Percentiles rank a stretch among this genome's conserved stretches.
These are phyloP conservation scores for Lasioglossum baleicum DNA, from an alignment of 1,140 invertebrate genomes.

Conservation along the genomic window DNA sequence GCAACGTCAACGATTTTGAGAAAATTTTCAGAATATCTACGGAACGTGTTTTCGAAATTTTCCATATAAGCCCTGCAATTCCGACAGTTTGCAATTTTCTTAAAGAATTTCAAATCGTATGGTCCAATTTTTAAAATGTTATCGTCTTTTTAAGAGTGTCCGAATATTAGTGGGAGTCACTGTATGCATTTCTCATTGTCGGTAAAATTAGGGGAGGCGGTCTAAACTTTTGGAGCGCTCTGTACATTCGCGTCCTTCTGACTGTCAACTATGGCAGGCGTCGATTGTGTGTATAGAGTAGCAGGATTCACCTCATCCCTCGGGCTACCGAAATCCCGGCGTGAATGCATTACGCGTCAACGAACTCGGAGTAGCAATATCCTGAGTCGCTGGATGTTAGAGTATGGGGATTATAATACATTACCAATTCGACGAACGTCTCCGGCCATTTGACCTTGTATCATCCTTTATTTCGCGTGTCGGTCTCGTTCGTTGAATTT, in stretches of 20 bases:
- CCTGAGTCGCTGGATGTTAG: slow-evolving; percentile 75
- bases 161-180: too few species aligned
- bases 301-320: slow-evolving; percentile 59
- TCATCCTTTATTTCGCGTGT: slow-evolving; percentile 67
- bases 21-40: too few species aligned
- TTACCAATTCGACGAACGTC: slow-evolving; percentile 79
- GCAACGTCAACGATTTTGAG: too few species aligned
- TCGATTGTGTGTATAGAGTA: slow-evolving; percentile 46
- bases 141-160: too few species aligned
- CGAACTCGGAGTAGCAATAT: slow-evolving; percentile 80
- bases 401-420: slow-evolving; percentile 78
- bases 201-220: not conserved
- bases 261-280: slow-evolving; percentile 8
- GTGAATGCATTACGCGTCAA: slow-evolving; percentile 80
- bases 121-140: too few species aligned
- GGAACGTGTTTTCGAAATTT: too few species aligned
- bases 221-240: not conserved
- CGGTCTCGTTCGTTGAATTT: slow-evolving; percentile 42
- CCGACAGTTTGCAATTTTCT: too few species aligned
- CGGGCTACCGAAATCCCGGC: slow-evolving; percentile 70
- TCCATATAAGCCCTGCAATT: too few species aligned
- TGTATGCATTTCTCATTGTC: too few species aligned
- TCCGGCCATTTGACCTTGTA: slow-evolving; percentile 72
- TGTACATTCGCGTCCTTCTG: slow-evolving; percentile 44
- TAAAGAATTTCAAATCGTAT: too few species aligned